These are phyloP conservation scores for Hycleus cichorii DNA, from an alignment of 1,140 invertebrate genomes.

Conservation along the genomic window DNA sequence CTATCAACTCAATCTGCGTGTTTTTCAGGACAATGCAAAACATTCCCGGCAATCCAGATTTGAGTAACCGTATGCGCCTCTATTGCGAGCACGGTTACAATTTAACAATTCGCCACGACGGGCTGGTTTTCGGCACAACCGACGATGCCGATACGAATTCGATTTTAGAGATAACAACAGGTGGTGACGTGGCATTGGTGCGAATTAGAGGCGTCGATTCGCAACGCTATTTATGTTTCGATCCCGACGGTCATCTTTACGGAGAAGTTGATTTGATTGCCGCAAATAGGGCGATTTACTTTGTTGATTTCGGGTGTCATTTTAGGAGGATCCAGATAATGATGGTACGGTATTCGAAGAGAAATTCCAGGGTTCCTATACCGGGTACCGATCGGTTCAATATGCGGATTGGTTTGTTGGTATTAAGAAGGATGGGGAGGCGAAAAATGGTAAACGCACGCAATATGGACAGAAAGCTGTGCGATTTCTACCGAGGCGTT, in stretches of 20 bases:
- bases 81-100: slow-evolving; percentile 18
- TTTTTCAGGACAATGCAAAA: too few relatives aligned
- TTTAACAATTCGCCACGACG: slow-evolving; percentile 15
- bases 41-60: too few relatives aligned
- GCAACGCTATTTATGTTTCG: slow-evolving; percentile 51
- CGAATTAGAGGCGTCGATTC: slow-evolving; percentile 48
- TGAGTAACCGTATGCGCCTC: slow-evolving; percentile 12
- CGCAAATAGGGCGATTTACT: not conserved
- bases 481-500: slow-evolving; percentile 46
- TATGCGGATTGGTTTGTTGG: slow-evolving; percentile 54
- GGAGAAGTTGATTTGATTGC: slow-evolving; percentile 45
- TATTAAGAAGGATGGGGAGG: slow-evolving; percentile 52
- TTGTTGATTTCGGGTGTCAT: slow-evolving; percentile 17
- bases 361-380: slow-evolving; percentile 46
- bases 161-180: slow-evolving; percentile 44
- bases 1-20: too few relatives aligned
- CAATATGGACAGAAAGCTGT: slow-evolving; percentile 52
- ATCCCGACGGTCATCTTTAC: slow-evolving; percentile 50
- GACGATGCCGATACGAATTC: slow-evolving; percentile 17
- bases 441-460: slow-evolving; percentile 49
- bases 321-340: slow-evolving; percentile 43
- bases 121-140: slow-evolving; percentile 16
- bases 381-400: slow-evolving; percentile 49
- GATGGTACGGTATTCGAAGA: slow-evolving; percentile 51
- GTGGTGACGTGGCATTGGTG: slow-evolving; percentile 43